Evolutionary conservation across 2,888 invertebrate species (phyloP), one percentile per base, ranked within the genome.

Genomic region (Barypeithes pellucidus): DNA sequence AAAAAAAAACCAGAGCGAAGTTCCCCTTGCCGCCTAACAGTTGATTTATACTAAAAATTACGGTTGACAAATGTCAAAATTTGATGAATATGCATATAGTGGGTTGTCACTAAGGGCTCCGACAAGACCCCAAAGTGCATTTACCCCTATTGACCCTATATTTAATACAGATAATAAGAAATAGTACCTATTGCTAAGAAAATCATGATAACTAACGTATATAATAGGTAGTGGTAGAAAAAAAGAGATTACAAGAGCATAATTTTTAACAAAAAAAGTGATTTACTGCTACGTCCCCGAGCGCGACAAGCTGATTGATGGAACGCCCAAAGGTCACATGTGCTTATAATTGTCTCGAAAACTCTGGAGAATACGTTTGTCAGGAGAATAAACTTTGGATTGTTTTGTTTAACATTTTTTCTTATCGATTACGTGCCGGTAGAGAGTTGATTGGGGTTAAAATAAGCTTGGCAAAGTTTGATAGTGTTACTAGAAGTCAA

Each of bases 291-390:
- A 66, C 76, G 77, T 78, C 82, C 81, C 81, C 77, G 75, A 80
- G 76, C 81, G 79, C 79, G 80, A 77, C 82, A 77, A 78, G 75
- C 80, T 86, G 86, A 86, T 86, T 82, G 85, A 86, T 86, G 84
- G 75, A 77, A 79, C 79, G 80, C 79, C 75, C 81, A 76, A 79
- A 84, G 86, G 86, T 86, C 86, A 82, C 86, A 86, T 86, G 86
- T 86, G 86, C 84, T 85, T 84, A 85, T 86, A 86, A 86, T 86
- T 86, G 86, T 82, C 80, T 84, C 57, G 69, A 73, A 81, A 75
- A 77, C 84, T 80, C 83, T 22, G 61, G 82, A 81, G 84, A 79
- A 72, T 79, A 73, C 70, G 61, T 70, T 70, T 79, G 74, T 67
- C 71, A 67, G 47, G 39, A 71, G 72, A 75, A 68, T 72, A 72